Base-by-base conservation (phyloP, 2,888 invertebrate species). In the Biston stratarius region DNA sequence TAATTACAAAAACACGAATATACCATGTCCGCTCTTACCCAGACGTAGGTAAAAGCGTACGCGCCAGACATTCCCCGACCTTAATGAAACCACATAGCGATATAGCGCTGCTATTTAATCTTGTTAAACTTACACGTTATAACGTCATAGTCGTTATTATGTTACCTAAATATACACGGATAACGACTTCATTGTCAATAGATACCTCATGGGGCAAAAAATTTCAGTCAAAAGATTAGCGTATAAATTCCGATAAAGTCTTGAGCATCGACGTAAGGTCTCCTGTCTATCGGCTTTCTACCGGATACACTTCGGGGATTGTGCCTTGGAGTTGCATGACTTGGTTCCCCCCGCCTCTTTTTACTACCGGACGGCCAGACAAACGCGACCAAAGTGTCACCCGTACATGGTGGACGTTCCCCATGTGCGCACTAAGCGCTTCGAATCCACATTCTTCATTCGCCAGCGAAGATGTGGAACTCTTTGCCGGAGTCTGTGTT, bases 41-140 rank as follows among this genome's bases (percentile, higher is more conserved):
- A 42, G 24, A 55, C 33, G 42, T 55, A 42, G 49, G 60, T 45
- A 33, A 14, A 62, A 68, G 77, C 78, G 76, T 80, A 78, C 77
- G 72, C 77, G 79, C 84, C 82, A 84, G 84, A 84, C 83, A 81
- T 81, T 83, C 82, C 77, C 80, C 82, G 81, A 83, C 79, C 83
- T 81, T 87, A 86, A 84, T 86, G 83, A 84, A 86, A 87, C 86
- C 83, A 72, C 83, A 78, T 75, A 78, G 84, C 81, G 77, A 74
- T 82, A 80, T 80, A 57, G 14, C 61, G 24, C 24, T 49, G 61
- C 65, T 61, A 65, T 60, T 60, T 65, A 60, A 61, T 61, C 48
- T 59, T 42, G 55, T 56, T 49, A 57, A 61, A 40, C 24, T 38
- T 59, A 52, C 52, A 67, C 77, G 75, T 82, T 83, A 83, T 83